phyloP scores from a whole-genome alignment of 2,888 invertebrate genomes.

The Brenthis daphne region DNA sequence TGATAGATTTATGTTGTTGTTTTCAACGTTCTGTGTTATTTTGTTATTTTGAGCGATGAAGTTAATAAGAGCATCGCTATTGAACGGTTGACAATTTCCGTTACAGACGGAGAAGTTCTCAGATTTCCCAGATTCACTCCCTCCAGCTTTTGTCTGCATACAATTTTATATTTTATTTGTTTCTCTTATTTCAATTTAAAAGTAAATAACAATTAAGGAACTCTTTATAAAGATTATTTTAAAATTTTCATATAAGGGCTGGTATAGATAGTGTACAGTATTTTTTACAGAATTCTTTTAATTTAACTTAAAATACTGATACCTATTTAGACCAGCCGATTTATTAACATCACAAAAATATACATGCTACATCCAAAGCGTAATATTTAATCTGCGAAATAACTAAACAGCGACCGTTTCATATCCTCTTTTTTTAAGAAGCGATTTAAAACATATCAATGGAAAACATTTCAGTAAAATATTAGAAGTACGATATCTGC shows the following conservation, averaged over 20 bases:
- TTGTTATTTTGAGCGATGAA: slow-evolving; percentile 54
- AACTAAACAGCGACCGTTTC: slow-evolving; percentile 5
- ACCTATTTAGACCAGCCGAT: slow-evolving; percentile 4
- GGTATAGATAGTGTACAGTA: neutral
- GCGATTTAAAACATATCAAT: no score
- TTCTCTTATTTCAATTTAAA: slow-evolving; percentile 2
- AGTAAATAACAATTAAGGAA: neutral
- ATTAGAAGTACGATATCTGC: no score
- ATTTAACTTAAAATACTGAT: neutral
- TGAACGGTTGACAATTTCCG: slow-evolving; percentile 52
- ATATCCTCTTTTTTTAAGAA: neutral
- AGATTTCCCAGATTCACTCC: slow-evolving; percentile 45
- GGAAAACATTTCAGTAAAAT: no score
- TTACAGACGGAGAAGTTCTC: slow-evolving; percentile 50
- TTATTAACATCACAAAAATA: slow-evolving; percentile 6
- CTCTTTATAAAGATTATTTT: neutral
- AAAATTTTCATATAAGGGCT: neutral
- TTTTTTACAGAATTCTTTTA: neutral
- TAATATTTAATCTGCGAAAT: neutral
- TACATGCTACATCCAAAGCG: slow-evolving; percentile 10
- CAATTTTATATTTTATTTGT: slow-evolving; percentile 15
- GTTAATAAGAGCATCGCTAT: slow-evolving; percentile 58
- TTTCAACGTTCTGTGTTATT: slow-evolving; percentile 56
- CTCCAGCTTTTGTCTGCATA: slow-evolving; percentile 44
- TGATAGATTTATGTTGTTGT: slow-evolving; percentile 60